These are phyloP conservation scores for Volucella zonaria DNA, from an alignment of 2,888 invertebrate genomes.

Conservation along the genomic window DNA sequence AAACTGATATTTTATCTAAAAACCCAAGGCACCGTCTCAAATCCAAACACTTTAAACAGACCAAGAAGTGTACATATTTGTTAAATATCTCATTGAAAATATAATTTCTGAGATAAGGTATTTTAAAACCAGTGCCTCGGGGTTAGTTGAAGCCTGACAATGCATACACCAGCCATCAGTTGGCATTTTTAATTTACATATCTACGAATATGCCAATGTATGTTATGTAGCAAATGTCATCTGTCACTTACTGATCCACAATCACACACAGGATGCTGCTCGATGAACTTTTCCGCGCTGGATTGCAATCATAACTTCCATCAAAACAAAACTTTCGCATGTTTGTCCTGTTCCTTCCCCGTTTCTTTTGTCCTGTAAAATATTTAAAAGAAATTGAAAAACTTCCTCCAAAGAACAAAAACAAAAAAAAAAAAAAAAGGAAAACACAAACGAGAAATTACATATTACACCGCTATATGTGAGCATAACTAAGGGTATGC, in stretches of 20 bases:
- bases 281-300: conserved; percentile 15
- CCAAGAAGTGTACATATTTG: too few species aligned
- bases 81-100: too few species aligned
- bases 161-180: neutral
- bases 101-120: too few species aligned
- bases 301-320: conserved; percentile 64
- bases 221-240: conserved; percentile 6
- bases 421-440: conserved; percentile 24
- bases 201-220: too few species aligned
- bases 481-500: neutral
- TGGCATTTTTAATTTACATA: conserved; percentile 24
- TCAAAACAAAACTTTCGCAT: conserved; percentile 36
- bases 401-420: conserved; percentile 39
- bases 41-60: too few species aligned
- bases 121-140: too few species aligned
- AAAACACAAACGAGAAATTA: conserved; percentile 36
- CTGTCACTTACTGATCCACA: conserved; percentile 21
- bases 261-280: neutral
- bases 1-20: too few species aligned
- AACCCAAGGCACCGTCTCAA: too few species aligned
- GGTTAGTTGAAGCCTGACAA: too few species aligned
- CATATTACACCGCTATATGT: conserved; percentile 23
- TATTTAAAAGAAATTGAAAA: conserved; percentile 67
- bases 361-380: neutral
- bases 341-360: neutral